Base-by-base conservation (phyloP, 2,888 invertebrate genomes). In the Prosopocoilus inquinatus region DNA sequence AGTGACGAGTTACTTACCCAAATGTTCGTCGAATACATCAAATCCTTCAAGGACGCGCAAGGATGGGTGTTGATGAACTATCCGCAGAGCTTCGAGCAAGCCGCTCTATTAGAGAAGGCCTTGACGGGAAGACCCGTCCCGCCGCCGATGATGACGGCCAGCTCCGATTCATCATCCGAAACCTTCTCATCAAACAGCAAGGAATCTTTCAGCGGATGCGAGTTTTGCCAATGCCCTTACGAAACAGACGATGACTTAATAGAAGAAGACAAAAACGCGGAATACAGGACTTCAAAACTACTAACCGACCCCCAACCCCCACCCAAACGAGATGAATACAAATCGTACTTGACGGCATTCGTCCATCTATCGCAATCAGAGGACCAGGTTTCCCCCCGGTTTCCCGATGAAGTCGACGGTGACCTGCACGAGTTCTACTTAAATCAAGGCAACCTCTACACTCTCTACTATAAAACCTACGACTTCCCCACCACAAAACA, bases 51-150 rank as follows among this genome's bases (percentile, higher is more conserved):
- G 41, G 77, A 81, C 36, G 53, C 60, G 12, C 48, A 59, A 12
- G 85, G 85, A 4, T 87, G 86, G 80, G 84, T 82, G n/a, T 75
- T 87, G 45, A 72, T 87, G 39, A 85, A 87, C 69, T 87, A 82
- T 67, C 88, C 87, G 0, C 79, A 79, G 55, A 79, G 76, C 3
- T 81, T 82, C 53, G 74, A 79, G 28, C 83, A 87, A 72, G 83
- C 85, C 38, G 78, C 79, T 62, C 75, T 81, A 41, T 70, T 88
- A 33, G 87, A 87, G 73, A 81, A 82, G 72, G 78, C 78, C 1
- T 76, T 87, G 66, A 80, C 82, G 7, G 84, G 85, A 0, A 69
- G 67, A 43, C 70, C 73, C 41, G 77, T 84, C 13, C 81, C 83
- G 7, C 4, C 11, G 44, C 81, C 83, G 7, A 1, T 4, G 44